Base-by-base conservation (phyloP, 92 coral and sea anemone species). In the Parazoanthus darwini region DNA sequence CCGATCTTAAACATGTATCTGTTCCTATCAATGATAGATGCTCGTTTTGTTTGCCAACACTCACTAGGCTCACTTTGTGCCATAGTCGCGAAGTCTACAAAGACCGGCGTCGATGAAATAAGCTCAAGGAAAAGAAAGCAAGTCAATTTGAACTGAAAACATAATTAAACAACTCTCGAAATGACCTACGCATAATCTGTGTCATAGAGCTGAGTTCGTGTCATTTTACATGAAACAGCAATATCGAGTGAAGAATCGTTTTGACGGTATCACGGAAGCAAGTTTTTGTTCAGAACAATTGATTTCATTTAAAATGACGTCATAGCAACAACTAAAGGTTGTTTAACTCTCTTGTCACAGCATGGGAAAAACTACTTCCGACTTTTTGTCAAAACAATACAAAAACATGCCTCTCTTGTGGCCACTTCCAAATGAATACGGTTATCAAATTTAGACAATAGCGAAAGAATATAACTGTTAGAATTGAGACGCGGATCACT, bases 1-100 rank as follows among this genome's bases (percentile, higher is more conserved):
- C n/a, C n/a, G n/a, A n/a, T n/a, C n/a, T n/a, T n/a, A n/a, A n/a
- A 89, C 92, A 89, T 89, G 20, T 83, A 85, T 88, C 36, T 89
- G 81, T 89, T 89, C 37, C 92, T 63, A 14, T 85, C 92, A 22
- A 50, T 50, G 3, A 89, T 88, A 15, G 89, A 67, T 54, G 78
- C 82, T 37, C 76, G 81, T 78, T 66, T 88, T 50, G 82, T 89
- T 70, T 89, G 92, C 92, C 92, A 89, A 81, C 85, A 25, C 14
- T 46, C 82, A 22, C 39, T 3, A 4, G 3, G 25, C 1, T 72
- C 42, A 29, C 42, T 72, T 7, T 26, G 85, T 82, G 76, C 70
- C 70, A 63, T 63, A 63, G 22, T 63, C 8, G 26, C 70, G 26
- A 63, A 22, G 26, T 25, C 25, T 23, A 22, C 70, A 63, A 63